Base-by-base conservation (phyloP, 2,113 vertebrate species). In the Pelobates fuscus region DNA sequence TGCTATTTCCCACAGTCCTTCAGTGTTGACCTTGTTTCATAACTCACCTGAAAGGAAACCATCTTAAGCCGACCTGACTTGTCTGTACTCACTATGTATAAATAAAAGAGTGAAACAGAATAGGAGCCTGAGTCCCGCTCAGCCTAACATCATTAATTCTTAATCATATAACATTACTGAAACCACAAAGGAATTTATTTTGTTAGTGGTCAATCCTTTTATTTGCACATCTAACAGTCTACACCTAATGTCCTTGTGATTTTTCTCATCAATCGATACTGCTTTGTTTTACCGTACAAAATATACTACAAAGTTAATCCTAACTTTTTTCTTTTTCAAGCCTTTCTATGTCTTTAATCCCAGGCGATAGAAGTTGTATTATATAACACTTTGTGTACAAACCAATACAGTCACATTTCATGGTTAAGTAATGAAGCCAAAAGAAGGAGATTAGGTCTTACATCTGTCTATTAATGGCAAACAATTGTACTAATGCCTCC, bases 111-210 rank as follows among this genome's bases (percentile, higher is more conserved):
- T 76, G 73, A 61, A 77, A 77, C 43, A 68, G 32, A 58, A 76
- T 67, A 76, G 73, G 55, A 49, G 61, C 21, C n/a, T 17, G 23
- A 20, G 61, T 37, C 43, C 29, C 20, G 30, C 26, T 49, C 65
- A 60, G 43, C 25, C 27, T 76, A 24, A 52, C 52, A 60, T 37
- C 58, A 77, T 60, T 61, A 54, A 61, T 32, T 57, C 20, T 41
- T 32, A 77, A 49, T 61, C 64, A 68, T 52, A 64, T 77, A 68
- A 30, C 73, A 52, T 77, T 77, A 77, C 65, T 68, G 23, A 29
- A 24, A 32, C 37, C 58, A 77, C 65, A 77, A 77, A 12, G 59
- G 41, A 62, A 68, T 54, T 67, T 23, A 67, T 67, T 77, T 58
- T 59, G 27, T 25, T 43, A 61, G 30, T 77, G 57, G 59, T 68